Evolutionary conservation across 2,113 vertebrate species (phyloP).

Genomic region (Erpornis zantholeuca): DNA sequence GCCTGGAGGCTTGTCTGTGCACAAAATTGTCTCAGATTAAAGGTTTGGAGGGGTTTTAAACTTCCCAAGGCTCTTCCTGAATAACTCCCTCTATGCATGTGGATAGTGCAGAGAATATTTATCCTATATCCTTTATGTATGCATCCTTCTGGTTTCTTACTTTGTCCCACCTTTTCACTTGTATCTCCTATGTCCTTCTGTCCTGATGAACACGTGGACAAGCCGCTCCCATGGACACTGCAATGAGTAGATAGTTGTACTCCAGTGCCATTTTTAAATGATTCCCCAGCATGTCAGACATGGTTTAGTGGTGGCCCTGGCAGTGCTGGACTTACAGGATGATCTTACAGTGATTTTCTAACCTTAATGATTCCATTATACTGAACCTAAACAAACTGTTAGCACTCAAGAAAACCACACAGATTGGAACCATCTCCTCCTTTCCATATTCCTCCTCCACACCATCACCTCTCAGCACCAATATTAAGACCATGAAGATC

Average conservation of each 20-base stretch:
- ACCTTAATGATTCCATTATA: background rate
- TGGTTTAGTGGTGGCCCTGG: background rate
- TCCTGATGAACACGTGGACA: background rate
- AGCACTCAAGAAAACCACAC: background rate
- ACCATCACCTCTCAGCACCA: background rate
- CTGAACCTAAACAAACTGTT: background rate
- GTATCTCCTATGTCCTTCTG: background rate
- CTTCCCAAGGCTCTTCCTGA: background rate
- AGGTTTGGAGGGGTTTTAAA: background rate
- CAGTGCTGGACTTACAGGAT: background rate
- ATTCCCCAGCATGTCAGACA: background rate
- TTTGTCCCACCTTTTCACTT: background rate
- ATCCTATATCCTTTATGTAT: background rate
- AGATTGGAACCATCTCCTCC: background rate
- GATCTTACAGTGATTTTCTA: background rate
- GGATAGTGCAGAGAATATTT: background rate
- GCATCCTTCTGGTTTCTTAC: background rate
- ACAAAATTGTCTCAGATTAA: background rate
- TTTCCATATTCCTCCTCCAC: background rate
- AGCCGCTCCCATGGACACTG: background rate
- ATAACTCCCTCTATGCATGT: background rate
- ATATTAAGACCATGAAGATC: background rate
- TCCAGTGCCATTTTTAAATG: background rate
- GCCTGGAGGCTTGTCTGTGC: background rate
- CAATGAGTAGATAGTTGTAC: background rate